Evolutionary conservation across 2,888 invertebrate genomes (phyloP).

Genomic region (Plagodis dolabraria): DNA sequence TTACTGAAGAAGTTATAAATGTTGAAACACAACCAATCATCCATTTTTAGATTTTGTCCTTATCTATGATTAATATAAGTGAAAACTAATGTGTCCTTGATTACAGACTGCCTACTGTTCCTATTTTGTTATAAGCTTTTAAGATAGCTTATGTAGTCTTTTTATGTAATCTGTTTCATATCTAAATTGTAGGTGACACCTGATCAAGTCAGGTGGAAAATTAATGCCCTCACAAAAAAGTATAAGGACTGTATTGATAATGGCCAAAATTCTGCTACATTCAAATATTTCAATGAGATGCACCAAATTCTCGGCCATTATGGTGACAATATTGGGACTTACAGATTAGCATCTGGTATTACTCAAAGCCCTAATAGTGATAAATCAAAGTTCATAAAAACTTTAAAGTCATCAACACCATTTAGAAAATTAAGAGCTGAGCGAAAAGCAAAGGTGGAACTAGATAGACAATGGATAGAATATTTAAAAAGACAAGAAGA

Average conservation of each 20-base stretch:
- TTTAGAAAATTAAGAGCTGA: constrained; percentile 62
- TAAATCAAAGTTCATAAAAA: constrained; percentile 49
- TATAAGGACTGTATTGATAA: constrained; percentile 68
- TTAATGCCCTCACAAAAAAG: constrained; percentile 69
- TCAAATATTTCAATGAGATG: constrained; percentile 73
- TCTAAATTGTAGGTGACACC: constrained; percentile 57
- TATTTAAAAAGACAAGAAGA: constrained; percentile 66
- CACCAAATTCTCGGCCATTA: constrained; percentile 65
- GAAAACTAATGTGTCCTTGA: no score
- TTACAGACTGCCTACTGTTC: no score
- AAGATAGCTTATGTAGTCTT: no score
- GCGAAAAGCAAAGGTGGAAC: constrained; percentile 56
- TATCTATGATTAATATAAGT: no score
- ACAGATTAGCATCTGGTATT: constrained; percentile 63
- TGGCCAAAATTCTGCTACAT: constrained; percentile 57
- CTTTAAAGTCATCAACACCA: constrained; percentile 51
- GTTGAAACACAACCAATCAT: no score
- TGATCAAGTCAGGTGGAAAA: constrained; percentile 71
- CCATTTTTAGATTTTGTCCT: no score
- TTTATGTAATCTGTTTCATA: no score
- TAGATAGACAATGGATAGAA: constrained; percentile 69
- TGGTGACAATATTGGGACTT: constrained; percentile 54
- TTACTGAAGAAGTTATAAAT: no score
- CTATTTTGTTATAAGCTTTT: no score
- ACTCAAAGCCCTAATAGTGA: constrained; percentile 44